Evolutionary conservation across 1,140 invertebrate genomes (phyloP), one percentile per base, ranked within the genome.

Genomic region (Pseudomyrmex cubaensis): DNA sequence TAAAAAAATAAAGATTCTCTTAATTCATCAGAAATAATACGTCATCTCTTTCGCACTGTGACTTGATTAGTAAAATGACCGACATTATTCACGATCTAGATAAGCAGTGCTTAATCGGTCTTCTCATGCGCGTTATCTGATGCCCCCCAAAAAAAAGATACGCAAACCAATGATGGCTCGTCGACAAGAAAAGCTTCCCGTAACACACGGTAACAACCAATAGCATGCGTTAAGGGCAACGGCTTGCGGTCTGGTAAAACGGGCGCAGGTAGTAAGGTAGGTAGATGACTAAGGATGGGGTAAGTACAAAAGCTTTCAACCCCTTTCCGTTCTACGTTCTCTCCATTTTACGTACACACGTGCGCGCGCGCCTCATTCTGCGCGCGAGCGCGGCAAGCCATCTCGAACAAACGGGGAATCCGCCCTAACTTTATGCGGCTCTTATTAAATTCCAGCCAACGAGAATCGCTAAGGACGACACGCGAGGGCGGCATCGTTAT

Each of bases 361-460:
- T 52, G 48, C 22, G 48, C 25, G 20, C 66, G 54, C 62, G 25
- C 76, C 20, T 10, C 3, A 15, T 15, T n/a, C 17, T 52, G 8
- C 52, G 56, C n/a, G 35, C 9, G 50, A 54, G 56, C 44, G 64
- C 48, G 62, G 57, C 22, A 84, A 84, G 82, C 62, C 67, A 57
- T 74, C 85, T 83, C 83, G 76, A 89, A 89, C 89, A 89, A 85
- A 86, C 89, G 84, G 82, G 35, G 72, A 88, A 87, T 88, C 73
- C 84, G 48, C 62, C 82, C 74, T 88, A 88, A 90, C 85, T 91
- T 91, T 89, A 88, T 83, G 83, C 74, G 73, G 87, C 85, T 88
- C 91, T 92, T 92, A 92, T 92, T 92, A 91, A 90, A 89, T 90
- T 89, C 88, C 90, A 77, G 66, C 78, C 85, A 76, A 90, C 86